These are phyloP conservation scores for Mus spretus DNA, from an alignment of 2,797 vertebrate species.

Conservation along the genomic window DNA sequence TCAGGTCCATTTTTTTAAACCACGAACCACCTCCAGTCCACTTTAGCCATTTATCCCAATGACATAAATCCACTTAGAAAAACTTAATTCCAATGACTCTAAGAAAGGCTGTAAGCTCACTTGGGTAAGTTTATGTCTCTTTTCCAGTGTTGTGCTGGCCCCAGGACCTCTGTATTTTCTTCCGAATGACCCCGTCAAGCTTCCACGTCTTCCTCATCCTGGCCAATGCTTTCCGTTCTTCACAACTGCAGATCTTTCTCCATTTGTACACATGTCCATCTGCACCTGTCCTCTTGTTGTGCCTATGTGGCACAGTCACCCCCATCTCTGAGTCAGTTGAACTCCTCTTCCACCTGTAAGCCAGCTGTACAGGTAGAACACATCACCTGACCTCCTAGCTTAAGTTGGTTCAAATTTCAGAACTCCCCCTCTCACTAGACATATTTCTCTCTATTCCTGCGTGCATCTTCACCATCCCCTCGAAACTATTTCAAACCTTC, in stretches of 20 bases:
- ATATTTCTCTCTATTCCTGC: constrained; percentile 31
- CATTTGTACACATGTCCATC: background rate
- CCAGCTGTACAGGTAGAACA: background rate
- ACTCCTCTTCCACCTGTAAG: constrained; percentile 3
- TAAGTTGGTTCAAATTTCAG: constrained; percentile 7
- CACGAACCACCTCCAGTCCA: background rate
- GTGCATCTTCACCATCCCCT: constrained; percentile 13
- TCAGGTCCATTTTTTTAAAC: background rate
- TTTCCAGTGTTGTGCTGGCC: background rate
- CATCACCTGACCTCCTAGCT: background rate
- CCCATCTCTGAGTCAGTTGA: background rate
- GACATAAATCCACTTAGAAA: background rate
- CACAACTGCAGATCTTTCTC: background rate
- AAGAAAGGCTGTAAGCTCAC: background rate
- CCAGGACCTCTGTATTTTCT: background rate
- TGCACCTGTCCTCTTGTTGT: background rate
- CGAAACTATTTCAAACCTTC: constrained; percentile 74
- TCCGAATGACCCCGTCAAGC: background rate
- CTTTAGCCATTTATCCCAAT: background rate
- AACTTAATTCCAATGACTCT: background rate
- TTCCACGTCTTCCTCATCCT: background rate
- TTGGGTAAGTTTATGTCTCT: background rate
- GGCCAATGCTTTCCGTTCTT: background rate
- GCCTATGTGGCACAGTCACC: background rate
- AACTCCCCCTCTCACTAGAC: constrained; percentile 36